These are phyloP conservation scores for Chiroxiphia lanceolata DNA, from an alignment of 2,797 vertebrate genomes.

Conservation along the genomic window DNA sequence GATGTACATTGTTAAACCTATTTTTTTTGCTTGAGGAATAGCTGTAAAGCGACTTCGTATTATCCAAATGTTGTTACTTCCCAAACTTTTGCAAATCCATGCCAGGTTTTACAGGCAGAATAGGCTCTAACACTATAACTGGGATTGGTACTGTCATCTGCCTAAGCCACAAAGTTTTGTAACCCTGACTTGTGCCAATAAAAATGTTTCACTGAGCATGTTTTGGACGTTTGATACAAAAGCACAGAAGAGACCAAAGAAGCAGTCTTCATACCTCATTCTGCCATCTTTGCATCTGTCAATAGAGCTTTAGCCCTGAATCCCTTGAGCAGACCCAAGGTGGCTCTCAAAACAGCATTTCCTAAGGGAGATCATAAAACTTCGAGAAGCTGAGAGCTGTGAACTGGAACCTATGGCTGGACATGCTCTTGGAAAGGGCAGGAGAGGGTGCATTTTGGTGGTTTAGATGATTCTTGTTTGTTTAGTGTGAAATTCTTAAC, in stretches of 20 bases:
- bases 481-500: neutral
- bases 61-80: neutral
- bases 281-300: neutral
- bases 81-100: slow-evolving; percentile 20
- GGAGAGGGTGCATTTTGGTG: neutral
- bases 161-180: slow-evolving; percentile 47
- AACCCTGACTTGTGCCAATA: slow-evolving; percentile 31
- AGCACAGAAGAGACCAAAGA: neutral
- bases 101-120: slow-evolving; percentile 39
- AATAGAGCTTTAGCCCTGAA: neutral
- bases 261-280: neutral
- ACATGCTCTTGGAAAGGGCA: neutral
- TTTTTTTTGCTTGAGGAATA: neutral
- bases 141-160: slow-evolving; percentile 27
- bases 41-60: neutral
- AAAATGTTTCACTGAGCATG: slow-evolving; percentile 11
- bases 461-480: neutral
- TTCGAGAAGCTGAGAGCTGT: neutral
- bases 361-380: neutral
- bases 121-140: neutral
- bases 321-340: neutral
- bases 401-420: neutral
- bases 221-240: slow-evolving; percentile 28
- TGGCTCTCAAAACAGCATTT: neutral
- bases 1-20: neutral